Percentiles rank a stretch among this genome's conserved stretches.
These are phyloP conservation scores for Isurus oxyrinchus DNA, from an alignment of 2,113 vertebrate genomes.

Conservation along the genomic window DNA sequence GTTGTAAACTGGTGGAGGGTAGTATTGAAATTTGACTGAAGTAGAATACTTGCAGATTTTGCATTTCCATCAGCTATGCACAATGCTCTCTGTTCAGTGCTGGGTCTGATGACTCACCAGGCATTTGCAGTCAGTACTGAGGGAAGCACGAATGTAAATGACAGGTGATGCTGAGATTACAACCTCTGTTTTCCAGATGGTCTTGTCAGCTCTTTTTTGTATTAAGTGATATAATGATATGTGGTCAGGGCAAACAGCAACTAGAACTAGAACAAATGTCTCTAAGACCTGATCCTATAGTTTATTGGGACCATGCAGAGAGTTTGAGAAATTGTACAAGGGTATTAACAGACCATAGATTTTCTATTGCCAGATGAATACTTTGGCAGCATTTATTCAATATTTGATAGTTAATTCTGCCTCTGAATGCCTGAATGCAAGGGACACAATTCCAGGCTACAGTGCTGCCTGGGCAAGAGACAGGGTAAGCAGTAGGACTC, in stretches of 20 bases:
- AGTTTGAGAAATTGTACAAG: not conserved
- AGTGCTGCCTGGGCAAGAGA: not conserved
- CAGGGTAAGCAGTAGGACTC: not conserved
- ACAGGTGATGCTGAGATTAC: not conserved
- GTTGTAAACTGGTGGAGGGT: not conserved
- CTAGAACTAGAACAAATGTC: not conserved
- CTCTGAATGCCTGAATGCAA: not conserved
- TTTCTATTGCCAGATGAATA: not conserved
- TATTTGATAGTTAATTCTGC: not conserved
- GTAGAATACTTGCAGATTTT: not conserved
- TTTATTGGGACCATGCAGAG: not conserved
- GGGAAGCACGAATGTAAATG: not conserved
- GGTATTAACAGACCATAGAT: not conserved
- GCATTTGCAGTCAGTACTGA: not conserved
- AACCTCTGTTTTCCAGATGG: not conserved
- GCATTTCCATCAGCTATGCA: not conserved
- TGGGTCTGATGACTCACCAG: not conserved
- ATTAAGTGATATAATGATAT: not conserved
- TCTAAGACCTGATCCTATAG: not conserved
- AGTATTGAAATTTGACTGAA: not conserved
- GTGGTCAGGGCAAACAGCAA: not conserved
- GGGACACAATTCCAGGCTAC: not conserved
- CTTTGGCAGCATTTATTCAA: not conserved
- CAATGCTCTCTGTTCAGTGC: not conserved
- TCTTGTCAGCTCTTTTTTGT: not conserved